Conservation (phyloP, 2,113 vertebrate species). For the Datnioides undecimradiatus region DNA sequence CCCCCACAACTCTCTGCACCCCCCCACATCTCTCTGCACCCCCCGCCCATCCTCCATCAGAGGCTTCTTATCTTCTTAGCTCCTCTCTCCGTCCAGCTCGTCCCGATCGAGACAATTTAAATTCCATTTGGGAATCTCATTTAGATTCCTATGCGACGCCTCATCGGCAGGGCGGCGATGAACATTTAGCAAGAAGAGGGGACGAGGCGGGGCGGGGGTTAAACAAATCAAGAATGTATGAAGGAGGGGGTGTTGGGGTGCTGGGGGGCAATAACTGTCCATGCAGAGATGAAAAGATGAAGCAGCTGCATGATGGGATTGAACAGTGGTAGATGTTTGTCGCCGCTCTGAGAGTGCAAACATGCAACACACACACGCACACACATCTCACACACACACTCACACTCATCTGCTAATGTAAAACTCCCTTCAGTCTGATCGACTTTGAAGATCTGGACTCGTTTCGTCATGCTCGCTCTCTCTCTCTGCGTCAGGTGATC, state of each 20-base stretch:
- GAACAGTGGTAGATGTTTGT: not conserved
- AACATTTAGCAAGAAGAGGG: no score
- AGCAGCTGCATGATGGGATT: slow-evolving; percentile 32
- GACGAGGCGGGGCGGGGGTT: slow-evolving; percentile 10
- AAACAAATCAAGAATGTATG: slow-evolving; percentile 23
- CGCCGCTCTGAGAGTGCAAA: not conserved
- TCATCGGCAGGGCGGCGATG: slow-evolving; percentile 46
- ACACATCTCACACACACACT: slow-evolving; percentile 16
- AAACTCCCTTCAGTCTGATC: slow-evolving; percentile 41
- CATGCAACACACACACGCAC: slow-evolving; percentile 11
- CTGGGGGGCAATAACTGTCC: not conserved
- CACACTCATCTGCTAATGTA: not conserved
- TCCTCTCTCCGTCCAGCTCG: not conserved
- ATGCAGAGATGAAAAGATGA: not conserved
- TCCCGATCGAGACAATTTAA: slow-evolving; percentile 41
- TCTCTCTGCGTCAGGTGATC: slow-evolving; percentile 30
- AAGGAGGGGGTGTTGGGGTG: not conserved
- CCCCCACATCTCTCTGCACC: no score
- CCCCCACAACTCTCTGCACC: no score
- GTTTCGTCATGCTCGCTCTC: slow-evolving; percentile 48
- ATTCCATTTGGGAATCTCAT: slow-evolving; percentile 58
- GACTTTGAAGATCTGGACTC: slow-evolving; percentile 50
- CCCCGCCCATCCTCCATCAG: no score
- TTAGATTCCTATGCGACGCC: slow-evolving; percentile 49
- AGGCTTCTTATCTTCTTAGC: slow-evolving; percentile 3